Percentiles rank a stretch among this genome's conserved stretches.
Conservation (phyloP, 1,140 invertebrate species). For the Aphis gossypii region DNA sequence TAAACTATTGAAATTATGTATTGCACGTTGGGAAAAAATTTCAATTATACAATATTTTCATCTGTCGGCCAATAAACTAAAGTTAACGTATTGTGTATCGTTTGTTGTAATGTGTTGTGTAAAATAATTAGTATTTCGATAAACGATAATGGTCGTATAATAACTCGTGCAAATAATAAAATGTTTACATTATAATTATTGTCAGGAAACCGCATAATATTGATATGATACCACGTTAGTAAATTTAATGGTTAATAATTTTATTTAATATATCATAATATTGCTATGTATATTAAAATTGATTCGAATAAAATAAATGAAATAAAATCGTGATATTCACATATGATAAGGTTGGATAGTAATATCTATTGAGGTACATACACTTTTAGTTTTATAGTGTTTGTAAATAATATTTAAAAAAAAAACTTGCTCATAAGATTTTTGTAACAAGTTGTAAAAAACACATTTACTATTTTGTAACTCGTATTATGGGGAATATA, state of each 20-base stretch:
- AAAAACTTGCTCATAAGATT: conserved; percentile 31
- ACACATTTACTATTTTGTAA: conserved; percentile 52
- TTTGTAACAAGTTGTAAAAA: conserved; percentile 45
- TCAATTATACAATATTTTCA: background rate
- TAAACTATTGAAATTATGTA: conserved; percentile 41
- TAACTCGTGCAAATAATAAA: background rate
- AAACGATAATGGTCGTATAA: background rate
- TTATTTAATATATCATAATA: background rate
- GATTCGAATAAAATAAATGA: background rate
- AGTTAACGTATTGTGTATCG: background rate
- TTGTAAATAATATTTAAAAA: conserved; percentile 12
- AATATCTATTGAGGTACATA: background rate
- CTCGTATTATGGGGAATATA: background rate
- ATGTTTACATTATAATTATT: background rate
- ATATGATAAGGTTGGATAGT: background rate
- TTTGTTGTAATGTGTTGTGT: background rate
- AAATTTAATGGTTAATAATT: background rate
- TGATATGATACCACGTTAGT: background rate
- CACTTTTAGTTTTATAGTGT: background rate
- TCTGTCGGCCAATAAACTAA: background rate
- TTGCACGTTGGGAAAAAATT: conserved; percentile 49
- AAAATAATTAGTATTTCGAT: conserved; percentile 25
- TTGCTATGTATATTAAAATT: background rate
- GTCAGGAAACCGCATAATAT: conserved; percentile 39
- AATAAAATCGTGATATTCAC: background rate